Conservation (phyloP, 2,888 invertebrate genomes). For the Aquatica leii region DNA sequence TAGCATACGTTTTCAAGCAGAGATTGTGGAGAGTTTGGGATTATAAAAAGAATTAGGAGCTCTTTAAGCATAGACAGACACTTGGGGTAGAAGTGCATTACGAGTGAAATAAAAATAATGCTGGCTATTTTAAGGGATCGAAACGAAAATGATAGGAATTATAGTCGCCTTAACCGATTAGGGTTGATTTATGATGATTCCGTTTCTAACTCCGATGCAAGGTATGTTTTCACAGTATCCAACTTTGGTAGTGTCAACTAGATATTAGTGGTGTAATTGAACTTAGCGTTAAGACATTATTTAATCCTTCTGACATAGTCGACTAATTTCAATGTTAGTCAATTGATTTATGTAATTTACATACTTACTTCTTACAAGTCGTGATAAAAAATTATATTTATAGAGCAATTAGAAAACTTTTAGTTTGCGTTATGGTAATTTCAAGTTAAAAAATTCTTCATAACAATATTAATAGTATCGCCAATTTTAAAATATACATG, state of each 20-base stretch:
- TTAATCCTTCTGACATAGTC: background rate
- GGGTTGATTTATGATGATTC: constrained; percentile 20
- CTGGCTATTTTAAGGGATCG: constrained; percentile 15
- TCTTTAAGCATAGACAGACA: constrained; percentile 16
- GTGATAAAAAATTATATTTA: no score
- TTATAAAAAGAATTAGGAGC: constrained; percentile 27
- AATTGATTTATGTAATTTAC: no score
- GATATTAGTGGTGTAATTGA: constrained; percentile 7
- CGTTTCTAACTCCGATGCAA: constrained; percentile 8
- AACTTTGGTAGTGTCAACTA: constrained; percentile 1
- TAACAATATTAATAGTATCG: no score
- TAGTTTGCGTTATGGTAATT: no score
- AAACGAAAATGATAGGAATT: constrained; percentile 22
- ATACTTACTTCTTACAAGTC: no score
- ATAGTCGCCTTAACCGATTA: constrained; percentile 18
- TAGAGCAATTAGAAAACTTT: no score
- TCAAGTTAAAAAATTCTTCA: no score
- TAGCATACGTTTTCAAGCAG: constrained; percentile 32
- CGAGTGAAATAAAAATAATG: constrained; percentile 23
- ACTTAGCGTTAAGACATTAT: background rate
- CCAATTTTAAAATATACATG: no score
- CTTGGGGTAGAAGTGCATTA: constrained; percentile 16
- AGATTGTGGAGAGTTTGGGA: constrained; percentile 28
- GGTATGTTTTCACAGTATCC: constrained; percentile 14
- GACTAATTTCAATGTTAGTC: no score